Base-by-base conservation (phyloP, 2,797 vertebrate genomes). In the Coendou prehensilis region DNA sequence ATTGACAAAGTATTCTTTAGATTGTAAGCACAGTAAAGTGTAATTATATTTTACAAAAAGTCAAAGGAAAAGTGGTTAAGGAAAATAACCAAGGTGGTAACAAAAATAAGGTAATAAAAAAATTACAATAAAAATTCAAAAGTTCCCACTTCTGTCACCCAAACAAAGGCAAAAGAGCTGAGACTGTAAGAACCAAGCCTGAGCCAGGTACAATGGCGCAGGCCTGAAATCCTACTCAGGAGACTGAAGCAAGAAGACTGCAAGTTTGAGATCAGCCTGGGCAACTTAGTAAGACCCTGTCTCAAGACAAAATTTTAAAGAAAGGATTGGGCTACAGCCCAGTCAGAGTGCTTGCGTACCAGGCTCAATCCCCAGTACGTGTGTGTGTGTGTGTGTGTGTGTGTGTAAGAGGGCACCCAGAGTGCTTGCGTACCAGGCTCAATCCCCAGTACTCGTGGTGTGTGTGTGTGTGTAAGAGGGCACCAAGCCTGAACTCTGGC, bases 121-220 rank as follows among this genome's bases (percentile, higher is more conserved):
- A 78, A 47, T 57, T 50, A 69, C 9, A 87, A 61, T 1, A 11
- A 64, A 90, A 93, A 96, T 82, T 86, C 56, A 61, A 56, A n/a
- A 73, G 52, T 63, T 92, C 76, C 61, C 59, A 82, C 73, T 87
- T 94, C 61, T 93, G 28, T 37, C 30, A 47, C 47, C 71, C 80
- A 95, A 95, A 95, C 52, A 80, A 97, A 93, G 23, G 45, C 50
- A 88, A 79, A 76, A 73, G 45, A 92, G 63, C 83, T 37, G n/a
- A 81, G 63, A 75, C 73, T 22, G 0, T 18, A 61, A 76, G 76
- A 94, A 69, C 28, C 4, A 54, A 57, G 28, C 28, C 50, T n/a
- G 76, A 54, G 30, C 76, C 17, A 18, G 17, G 50, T 20, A 4
- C 50, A 78, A 22, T 9, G 15, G 23, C 1, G 3, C 28, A 52